phyloP scores from a whole-genome alignment of 2,888 invertebrate genomes.

The Heteromyza rotundicornis region DNA sequence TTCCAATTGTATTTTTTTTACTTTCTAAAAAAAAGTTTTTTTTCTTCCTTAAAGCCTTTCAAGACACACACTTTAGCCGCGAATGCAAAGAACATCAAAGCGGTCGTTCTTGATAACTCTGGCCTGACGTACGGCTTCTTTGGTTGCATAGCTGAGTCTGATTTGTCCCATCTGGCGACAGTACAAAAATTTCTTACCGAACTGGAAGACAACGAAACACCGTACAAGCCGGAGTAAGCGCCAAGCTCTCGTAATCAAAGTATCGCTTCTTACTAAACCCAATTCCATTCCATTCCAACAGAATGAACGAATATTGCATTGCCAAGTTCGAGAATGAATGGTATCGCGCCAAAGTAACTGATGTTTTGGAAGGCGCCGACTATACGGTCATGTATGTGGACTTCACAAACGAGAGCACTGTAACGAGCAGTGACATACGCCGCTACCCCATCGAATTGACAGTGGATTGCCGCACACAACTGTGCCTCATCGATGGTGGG shows the following conservation, averaged over 20 bases:
- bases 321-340: constrained; percentile 39
- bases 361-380: constrained; percentile 21
- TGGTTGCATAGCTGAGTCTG: constrained; percentile 33
- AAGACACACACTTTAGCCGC: constrained; percentile 11
- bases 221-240: constrained; percentile 39
- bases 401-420: constrained; percentile 37
- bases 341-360: constrained; percentile 42
- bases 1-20: no score
- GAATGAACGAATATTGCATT: constrained; percentile 40
- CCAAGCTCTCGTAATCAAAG: no score
- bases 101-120: constrained; percentile 37
- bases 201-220: constrained; percentile 24
- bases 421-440: constrained; percentile 33
- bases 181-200: constrained; percentile 32
- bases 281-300: constrained; percentile 19
- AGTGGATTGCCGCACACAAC: constrained; percentile 34
- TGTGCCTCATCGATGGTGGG: constrained; percentile 39
- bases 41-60: background rate
- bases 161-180: constrained; percentile 28
- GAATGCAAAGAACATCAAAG: constrained; percentile 25
- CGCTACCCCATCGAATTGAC: constrained; percentile 39
- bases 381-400: constrained; percentile 41
- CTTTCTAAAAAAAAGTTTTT: background rate
- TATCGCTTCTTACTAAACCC: no score
- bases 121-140: constrained; percentile 33